Evolutionary conservation across 2,797 vertebrate species (phyloP), one percentile per base, ranked within the genome.

Genomic region (Enteromius paludinosus): DNA sequence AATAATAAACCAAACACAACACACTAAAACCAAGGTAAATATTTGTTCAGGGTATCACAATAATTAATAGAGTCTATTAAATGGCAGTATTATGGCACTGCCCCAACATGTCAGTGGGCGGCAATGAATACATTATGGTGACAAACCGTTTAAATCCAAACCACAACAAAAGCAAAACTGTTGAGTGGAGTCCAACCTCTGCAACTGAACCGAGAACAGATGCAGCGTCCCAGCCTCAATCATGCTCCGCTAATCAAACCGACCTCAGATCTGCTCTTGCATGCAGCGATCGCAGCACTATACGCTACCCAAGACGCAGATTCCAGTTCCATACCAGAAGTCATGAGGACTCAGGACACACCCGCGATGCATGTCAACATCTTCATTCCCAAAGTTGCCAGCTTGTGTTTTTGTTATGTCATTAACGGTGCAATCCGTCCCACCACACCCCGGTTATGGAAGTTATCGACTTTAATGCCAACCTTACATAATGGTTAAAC

Each of bases 301-400:
- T 10, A 28, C 35, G 14, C 83, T 56, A n/a, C 10, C 33, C 35
- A 5, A 15, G 9, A 45, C 12, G 17, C 15, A n/a, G 59, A 49
- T 59, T 69, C 52, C 70, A 61, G 4, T 47, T 49, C 61, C 70
- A 33, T 52, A 18, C 20, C 25, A 41, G 33, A 25, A 18, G 30
- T 41, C 43, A 65, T 17, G 11, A 66, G 14, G 59, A 66, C n/a
- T 81, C 79, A 52, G 15, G 59, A 73, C 79, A 74, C 70, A 81
- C 79, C 79, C 23, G 4, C 43, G 0, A 23, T 0, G 41, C n/a
- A 68, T 75, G 54, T 68, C 41, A 61, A 35, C 62, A 47, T 47
- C 25, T 70, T 35, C 43, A 83, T 74, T 86, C 49, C 76, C 68
- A 86, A 28, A 78, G 62, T 59, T 38, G 43, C 71, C 61, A 75